Evolutionary conservation across 2,797 vertebrate genomes (phyloP).

Genomic region (Rhinella marina): DNA sequence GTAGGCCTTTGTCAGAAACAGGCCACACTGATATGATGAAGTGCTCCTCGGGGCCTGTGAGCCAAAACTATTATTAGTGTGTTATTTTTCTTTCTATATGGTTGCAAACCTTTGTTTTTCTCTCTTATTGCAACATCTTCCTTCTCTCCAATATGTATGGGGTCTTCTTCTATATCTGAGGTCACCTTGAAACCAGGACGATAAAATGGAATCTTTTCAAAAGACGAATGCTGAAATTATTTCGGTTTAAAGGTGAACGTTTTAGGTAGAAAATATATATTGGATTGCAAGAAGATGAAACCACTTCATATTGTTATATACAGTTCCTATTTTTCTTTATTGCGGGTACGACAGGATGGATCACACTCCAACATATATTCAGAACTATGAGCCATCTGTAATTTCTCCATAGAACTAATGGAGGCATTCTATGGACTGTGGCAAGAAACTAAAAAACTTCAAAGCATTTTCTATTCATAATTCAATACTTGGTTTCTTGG

Average conservation of each 20-base stretch:
- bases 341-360: neutral
- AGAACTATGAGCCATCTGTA: neutral
- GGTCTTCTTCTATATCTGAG: slow-evolving; percentile 63
- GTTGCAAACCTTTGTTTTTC: slow-evolving; percentile 66
- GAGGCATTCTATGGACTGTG: neutral
- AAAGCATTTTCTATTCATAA: neutral
- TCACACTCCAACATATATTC: neutral
- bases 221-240: slow-evolving; percentile 38
- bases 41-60: slow-evolving; percentile 59
- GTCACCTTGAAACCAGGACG: slow-evolving; percentile 42
- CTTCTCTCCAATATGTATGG: slow-evolving; percentile 60
- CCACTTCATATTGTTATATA: slow-evolving; percentile 1
- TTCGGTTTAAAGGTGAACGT: slow-evolving; percentile 34
- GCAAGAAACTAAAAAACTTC: neutral
- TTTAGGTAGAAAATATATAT: slow-evolving; percentile 43
- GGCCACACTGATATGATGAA: slow-evolving; percentile 64
- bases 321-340: slow-evolving; percentile 2
- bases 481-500: too few relatives aligned
- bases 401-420: neutral
- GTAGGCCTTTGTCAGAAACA: slow-evolving; percentile 64
- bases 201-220: slow-evolving; percentile 61
- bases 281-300: slow-evolving; percentile 30
- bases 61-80: slow-evolving; percentile 62
- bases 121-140: slow-evolving; percentile 64
- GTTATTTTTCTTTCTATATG: slow-evolving; percentile 67